Percentiles rank a stretch among this genome's conserved stretches.
phyloP scores from a whole-genome alignment of 2,113 vertebrate genomes.

The Prunella himalayana region DNA sequence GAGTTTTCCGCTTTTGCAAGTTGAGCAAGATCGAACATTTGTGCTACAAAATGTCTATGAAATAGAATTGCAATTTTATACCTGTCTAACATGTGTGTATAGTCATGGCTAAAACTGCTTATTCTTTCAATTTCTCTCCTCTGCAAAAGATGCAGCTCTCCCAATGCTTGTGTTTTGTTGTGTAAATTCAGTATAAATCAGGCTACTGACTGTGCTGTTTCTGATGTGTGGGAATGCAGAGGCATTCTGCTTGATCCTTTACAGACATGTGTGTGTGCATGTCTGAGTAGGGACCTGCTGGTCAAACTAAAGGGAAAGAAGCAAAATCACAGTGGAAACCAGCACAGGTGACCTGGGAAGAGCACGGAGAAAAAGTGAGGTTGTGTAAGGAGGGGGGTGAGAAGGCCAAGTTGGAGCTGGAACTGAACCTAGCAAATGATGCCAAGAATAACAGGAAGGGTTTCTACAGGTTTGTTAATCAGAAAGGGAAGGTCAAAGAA shows the following conservation, averaged over 20 bases:
- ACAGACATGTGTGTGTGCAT: fast-evolving
- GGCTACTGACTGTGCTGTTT: fast-evolving
- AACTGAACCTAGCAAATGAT: background rate
- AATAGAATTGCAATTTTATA: background rate
- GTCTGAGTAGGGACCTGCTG: background rate
- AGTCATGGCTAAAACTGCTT: background rate
- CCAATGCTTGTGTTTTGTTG: background rate
- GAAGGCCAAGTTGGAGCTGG: background rate
- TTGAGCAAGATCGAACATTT: fast-evolving
- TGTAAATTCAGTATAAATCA: background rate
- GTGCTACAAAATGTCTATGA: background rate
- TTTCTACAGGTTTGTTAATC: background rate
- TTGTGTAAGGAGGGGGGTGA: background rate
- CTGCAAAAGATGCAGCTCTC: background rate
- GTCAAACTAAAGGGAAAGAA: background rate
- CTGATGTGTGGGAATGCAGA: fast-evolving
- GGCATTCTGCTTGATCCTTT: background rate
- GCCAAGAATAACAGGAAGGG: background rate
- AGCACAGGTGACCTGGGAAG: background rate
- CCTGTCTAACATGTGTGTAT: fast-evolving
- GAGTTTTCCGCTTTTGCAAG: background rate
- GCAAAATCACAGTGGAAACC: background rate
- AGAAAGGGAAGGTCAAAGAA: background rate
- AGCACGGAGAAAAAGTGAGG: background rate
- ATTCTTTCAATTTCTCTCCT: background rate